Evolutionary conservation across 1,140 invertebrate genomes (phyloP).

Genomic region (Melipona quadrifasciata): DNA sequence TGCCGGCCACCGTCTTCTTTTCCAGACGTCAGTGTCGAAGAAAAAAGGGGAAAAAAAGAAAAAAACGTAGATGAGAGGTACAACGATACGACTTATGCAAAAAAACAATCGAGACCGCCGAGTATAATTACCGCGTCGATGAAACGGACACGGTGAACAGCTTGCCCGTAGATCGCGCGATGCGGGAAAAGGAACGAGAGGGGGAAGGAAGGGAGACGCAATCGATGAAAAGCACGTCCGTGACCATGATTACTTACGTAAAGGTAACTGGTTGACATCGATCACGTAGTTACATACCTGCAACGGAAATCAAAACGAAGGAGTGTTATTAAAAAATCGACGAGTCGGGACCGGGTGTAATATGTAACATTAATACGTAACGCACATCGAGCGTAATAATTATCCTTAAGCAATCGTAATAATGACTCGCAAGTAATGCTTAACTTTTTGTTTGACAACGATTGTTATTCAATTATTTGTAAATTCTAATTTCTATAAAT

Average conservation of each 20-base stretch:
- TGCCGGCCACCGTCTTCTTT: too few relatives aligned
- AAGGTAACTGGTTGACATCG: background rate
- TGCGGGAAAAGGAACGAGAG: background rate
- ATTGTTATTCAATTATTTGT: too few relatives aligned
- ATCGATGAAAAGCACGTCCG: background rate
- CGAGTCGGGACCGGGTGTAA: background rate
- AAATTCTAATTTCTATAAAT: too few relatives aligned
- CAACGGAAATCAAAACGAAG: slow-evolving; percentile 31
- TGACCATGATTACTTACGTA: slow-evolving; percentile 19
- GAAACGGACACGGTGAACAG: background rate
- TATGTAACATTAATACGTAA: background rate
- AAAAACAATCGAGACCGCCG: background rate
- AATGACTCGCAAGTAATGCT: background rate
- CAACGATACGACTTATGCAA: too few relatives aligned
- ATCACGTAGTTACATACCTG: slow-evolving; percentile 40
- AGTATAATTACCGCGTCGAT: background rate
- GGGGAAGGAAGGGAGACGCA: background rate
- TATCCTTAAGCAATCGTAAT: background rate
- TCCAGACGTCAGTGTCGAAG: too few relatives aligned
- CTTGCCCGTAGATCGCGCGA: background rate
- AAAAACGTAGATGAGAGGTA: too few relatives aligned
- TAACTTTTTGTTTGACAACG: background rate
- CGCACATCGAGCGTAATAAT: background rate
- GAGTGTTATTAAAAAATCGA: slow-evolving; percentile 1
- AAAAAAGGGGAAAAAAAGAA: too few relatives aligned